These are phyloP conservation scores for Vollenhovia emeryi DNA, from an alignment of 1,140 invertebrate species.

Conservation along the genomic window DNA sequence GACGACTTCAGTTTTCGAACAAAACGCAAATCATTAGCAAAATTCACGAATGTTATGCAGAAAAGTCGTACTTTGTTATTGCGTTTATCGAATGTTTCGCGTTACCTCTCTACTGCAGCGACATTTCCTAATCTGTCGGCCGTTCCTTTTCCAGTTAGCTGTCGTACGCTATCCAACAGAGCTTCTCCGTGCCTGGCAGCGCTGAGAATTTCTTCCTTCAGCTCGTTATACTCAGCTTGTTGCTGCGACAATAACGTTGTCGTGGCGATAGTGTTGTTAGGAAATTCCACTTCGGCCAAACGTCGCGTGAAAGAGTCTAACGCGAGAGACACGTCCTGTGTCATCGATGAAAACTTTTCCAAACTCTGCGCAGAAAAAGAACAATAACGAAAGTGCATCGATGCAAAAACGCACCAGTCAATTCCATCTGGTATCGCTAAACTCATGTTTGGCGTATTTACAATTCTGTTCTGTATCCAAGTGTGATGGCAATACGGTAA, in stretches of 20 bases:
- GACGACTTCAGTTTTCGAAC: too few species aligned
- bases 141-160: constrained; percentile 84
- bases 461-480: constrained; percentile 98
- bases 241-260: constrained; percentile 89
- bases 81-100: constrained; percentile 15
- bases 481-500: constrained; percentile 96
- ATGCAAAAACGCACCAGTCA: constrained; percentile 43
- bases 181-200: constrained; percentile 94
- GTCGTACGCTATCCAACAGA: constrained; percentile 90
- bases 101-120: constrained; percentile 95
- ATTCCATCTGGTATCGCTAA: constrained; percentile 16
- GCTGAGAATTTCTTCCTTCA: constrained; percentile 92
- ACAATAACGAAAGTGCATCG: constrained; percentile 17
- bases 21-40: background rate
- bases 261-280: constrained; percentile 92
- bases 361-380: constrained; percentile 90
- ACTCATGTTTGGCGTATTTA: constrained; percentile 84
- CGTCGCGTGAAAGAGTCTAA: constrained; percentile 94
- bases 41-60: background rate
- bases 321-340: constrained; percentile 93
- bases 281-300: constrained; percentile 93
- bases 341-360: constrained; percentile 96
- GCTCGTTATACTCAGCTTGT: constrained; percentile 88
- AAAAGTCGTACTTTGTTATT: background rate
- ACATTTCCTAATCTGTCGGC: constrained; percentile 94